These are phyloP conservation scores for Ormia ochracea DNA, from an alignment of 2,888 invertebrate genomes.

Conservation along the genomic window DNA sequence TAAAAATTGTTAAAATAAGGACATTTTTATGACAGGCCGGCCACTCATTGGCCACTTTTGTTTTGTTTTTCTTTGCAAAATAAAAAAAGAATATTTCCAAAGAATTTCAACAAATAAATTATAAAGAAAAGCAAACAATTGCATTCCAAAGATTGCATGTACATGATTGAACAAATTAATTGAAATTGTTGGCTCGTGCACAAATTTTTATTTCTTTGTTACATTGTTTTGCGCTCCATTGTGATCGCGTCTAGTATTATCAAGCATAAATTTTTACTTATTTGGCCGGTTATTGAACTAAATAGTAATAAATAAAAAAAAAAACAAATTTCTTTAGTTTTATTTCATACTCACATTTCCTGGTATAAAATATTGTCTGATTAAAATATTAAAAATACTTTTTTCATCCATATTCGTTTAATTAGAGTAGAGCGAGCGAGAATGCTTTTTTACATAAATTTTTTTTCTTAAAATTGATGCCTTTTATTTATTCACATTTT, in stretches of 20 bases:
- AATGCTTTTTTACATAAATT: neutral
- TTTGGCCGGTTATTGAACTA: conserved; percentile 63
- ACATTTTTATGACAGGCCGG: conserved; percentile 16
- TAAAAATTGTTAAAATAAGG: conserved; percentile 40
- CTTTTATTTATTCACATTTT: conserved; percentile 21
- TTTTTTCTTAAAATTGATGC: neutral
- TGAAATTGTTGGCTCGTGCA: conserved; percentile 62
- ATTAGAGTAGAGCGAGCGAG: conserved; percentile 9
- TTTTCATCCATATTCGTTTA: neutral
- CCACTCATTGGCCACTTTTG: too few relatives aligned
- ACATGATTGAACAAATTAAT: conserved; percentile 57
- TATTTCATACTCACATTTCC: conserved; percentile 30
- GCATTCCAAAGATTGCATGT: conserved; percentile 49
- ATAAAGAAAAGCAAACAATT: conserved; percentile 16
- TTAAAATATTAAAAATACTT: conserved; percentile 1
- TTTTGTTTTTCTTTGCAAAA: conserved; percentile 2
- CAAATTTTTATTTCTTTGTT: conserved; percentile 18
- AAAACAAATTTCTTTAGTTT: conserved; percentile 8
- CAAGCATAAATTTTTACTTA: conserved; percentile 3
- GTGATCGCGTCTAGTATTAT: neutral
- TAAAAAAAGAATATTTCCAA: neutral
- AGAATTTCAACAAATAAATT: conserved; percentile 35
- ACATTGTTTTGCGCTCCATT: neutral
- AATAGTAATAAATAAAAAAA: too few relatives aligned
- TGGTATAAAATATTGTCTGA: conserved; percentile 33